Evolutionary conservation across 2,888 invertebrate genomes (phyloP).

Genomic region (Cheilosia grossa): DNA sequence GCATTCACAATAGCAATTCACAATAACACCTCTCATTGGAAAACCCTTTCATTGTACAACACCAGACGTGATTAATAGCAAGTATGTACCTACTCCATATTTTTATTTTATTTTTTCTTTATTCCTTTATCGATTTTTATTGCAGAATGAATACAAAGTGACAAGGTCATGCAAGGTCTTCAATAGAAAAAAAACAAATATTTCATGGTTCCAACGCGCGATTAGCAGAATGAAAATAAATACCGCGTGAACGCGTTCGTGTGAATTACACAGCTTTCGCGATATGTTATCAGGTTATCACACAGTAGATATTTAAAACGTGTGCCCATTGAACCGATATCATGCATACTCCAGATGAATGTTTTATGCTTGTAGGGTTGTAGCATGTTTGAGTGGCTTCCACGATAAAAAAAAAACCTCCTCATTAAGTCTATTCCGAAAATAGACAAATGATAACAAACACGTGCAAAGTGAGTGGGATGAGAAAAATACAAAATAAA

Average conservation of each 20-base stretch:
- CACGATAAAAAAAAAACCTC: neutral
- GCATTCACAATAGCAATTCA: too few relatives aligned
- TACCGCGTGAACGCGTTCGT: conserved; percentile 16
- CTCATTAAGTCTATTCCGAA: conserved; percentile 16
- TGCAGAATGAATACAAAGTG: neutral
- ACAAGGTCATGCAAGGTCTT: conserved; percentile 34
- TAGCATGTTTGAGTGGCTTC: neutral
- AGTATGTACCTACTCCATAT: neutral
- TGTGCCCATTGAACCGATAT: conserved; percentile 6
- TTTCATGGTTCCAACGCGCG: neutral
- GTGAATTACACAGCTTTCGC: conserved; percentile 23
- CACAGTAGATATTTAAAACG: conserved; percentile 31
- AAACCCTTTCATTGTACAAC: too few relatives aligned
- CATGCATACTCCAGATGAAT: conserved; percentile 52
- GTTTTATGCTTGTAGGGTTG: conserved; percentile 4
- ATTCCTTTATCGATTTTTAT: neutral
- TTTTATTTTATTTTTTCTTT: neutral
- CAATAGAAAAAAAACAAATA: neutral
- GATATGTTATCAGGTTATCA: conserved; percentile 17
- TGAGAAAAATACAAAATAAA: neutral
- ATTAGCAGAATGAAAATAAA: neutral
- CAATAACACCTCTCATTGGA: too few relatives aligned
- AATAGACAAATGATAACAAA: conserved; percentile 45
- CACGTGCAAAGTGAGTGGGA: conserved; percentile 16
- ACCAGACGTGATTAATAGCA: neutral